A percentile compares a stretch with the other conserved stretches of the same genome.
Evolutionary conservation across 2,113 vertebrate species (phyloP).

Genomic region (Calyptomena viridis): DNA sequence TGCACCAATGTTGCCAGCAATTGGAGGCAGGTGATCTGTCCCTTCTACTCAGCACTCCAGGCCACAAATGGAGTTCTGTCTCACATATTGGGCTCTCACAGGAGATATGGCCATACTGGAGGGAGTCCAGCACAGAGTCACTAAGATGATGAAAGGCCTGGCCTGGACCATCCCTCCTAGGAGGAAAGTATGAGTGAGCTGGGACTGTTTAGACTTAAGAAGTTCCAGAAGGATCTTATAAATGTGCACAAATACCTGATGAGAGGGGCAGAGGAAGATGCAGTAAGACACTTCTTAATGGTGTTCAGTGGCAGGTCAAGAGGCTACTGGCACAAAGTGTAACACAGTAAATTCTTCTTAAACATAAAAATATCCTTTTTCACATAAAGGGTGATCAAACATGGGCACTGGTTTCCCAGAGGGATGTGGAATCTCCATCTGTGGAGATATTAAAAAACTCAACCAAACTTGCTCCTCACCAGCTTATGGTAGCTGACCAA

Average conservation of each 20-base stretch:
- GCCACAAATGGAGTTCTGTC: neutral
- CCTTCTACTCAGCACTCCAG: neutral
- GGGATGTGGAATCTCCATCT: neutral
- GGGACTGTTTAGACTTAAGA: neutral
- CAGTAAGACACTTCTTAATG: neutral
- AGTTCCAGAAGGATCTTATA: neutral
- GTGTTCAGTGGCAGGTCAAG: neutral
- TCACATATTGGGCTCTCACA: neutral
- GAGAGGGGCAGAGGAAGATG: neutral
- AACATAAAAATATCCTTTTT: neutral
- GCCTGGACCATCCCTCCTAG: no score
- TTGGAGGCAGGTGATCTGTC: neutral
- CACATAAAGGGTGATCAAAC: neutral
- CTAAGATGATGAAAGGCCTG: no score
- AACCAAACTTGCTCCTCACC: neutral
- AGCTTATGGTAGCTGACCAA: neutral
- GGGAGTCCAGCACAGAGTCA: neutral
- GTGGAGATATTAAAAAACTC: neutral
- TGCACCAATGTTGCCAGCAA: neutral
- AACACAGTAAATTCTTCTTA: neutral
- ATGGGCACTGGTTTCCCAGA: neutral
- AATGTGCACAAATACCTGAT: neutral
- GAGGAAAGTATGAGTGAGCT: neutral
- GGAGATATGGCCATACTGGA: neutral
- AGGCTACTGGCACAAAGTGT: neutral